phyloP scores from a whole-genome alignment of 64 coral and sea anemone species.

The Anthopleura sola region DNA sequence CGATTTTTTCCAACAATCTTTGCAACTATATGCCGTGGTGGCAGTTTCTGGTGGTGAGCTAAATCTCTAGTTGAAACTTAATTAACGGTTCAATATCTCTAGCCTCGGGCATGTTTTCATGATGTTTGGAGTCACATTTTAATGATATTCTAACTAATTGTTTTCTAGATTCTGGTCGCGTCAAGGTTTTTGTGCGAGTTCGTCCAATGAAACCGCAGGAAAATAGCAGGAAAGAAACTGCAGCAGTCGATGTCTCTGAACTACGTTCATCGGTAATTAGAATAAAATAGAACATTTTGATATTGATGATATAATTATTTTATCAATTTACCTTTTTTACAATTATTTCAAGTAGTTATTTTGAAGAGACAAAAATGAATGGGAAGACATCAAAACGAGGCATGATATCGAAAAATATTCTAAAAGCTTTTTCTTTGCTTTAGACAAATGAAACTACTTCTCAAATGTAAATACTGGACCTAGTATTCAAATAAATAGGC shows the following conservation, averaged over 20 bases:
- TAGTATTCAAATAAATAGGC: no score
- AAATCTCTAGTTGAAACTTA: no score
- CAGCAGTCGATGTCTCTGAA: conserved; percentile 56
- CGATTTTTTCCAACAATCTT: no score
- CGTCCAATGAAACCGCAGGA: conserved; percentile 74
- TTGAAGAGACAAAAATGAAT: no score
- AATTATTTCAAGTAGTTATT: not conserved
- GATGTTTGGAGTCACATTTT: not conserved
- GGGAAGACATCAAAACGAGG: no score
- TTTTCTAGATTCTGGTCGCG: conserved; percentile 72
- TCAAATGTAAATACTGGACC: no score
- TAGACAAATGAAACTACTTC: no score
- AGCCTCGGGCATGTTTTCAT: not conserved
- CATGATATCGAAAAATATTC: no score
- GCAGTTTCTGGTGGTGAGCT: no score
- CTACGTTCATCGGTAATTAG: conserved; percentile 51
- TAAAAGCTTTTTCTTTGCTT: no score
- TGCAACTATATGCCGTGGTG: no score
- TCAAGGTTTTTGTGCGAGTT: conserved; percentile 85
- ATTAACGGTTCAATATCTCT: not conserved
- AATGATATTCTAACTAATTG: not conserved
- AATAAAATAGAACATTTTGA: not conserved
- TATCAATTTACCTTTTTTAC: not conserved
- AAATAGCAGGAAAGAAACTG: conserved; percentile 63
- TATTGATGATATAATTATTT: not conserved